A percentile compares a stretch with the other conserved stretches of the same genome.
phyloP scores from a whole-genome alignment of 2,888 invertebrate species.

The Eueremaeus valkanovi region DNA sequence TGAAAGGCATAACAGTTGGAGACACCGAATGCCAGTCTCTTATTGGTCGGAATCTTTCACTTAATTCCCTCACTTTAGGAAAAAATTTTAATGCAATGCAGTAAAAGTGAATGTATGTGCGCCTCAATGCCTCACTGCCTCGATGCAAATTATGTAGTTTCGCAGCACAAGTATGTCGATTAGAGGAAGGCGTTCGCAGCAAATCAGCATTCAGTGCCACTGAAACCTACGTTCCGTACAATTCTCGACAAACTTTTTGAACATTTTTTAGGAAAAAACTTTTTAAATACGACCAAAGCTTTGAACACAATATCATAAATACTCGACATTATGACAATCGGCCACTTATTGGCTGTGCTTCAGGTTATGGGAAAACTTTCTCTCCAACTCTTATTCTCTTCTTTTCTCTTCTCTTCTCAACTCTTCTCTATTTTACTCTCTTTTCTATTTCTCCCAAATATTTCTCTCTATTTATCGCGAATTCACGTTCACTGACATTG shows the following conservation, averaged over 20 bases:
- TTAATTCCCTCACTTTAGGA: slow-evolving; percentile 23
- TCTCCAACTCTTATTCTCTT: neutral
- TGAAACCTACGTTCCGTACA: neutral
- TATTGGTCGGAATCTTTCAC: slow-evolving; percentile 29
- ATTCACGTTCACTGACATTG: too few relatives aligned
- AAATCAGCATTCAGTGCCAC: slow-evolving; percentile 20
- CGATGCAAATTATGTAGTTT: slow-evolving; percentile 27
- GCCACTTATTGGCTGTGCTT: slow-evolving; percentile 18
- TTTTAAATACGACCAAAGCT: neutral
- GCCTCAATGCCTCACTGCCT: neutral
- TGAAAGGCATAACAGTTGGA: slow-evolving; percentile 30
- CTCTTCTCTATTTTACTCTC: neutral
- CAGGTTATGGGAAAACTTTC: slow-evolving; percentile 29
- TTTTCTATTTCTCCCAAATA: neutral
- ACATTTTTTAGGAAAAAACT: slow-evolving; percentile 25
- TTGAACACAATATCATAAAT: slow-evolving; percentile 16
- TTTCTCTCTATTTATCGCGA: neutral
- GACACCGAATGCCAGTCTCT: slow-evolving; percentile 6
- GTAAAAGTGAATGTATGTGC: slow-evolving; percentile 23
- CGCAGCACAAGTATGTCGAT: slow-evolving; percentile 5
- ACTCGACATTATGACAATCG: neutral
- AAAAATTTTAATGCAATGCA: slow-evolving; percentile 33
- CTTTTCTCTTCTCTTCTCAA: slow-evolving; percentile 12
- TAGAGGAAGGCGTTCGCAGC: slow-evolving; percentile 30
- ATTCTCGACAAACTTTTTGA: slow-evolving; percentile 14